Evolutionary conservation across 2,113 vertebrate species (phyloP).

Genomic region (Zapus hudsonius): DNA sequence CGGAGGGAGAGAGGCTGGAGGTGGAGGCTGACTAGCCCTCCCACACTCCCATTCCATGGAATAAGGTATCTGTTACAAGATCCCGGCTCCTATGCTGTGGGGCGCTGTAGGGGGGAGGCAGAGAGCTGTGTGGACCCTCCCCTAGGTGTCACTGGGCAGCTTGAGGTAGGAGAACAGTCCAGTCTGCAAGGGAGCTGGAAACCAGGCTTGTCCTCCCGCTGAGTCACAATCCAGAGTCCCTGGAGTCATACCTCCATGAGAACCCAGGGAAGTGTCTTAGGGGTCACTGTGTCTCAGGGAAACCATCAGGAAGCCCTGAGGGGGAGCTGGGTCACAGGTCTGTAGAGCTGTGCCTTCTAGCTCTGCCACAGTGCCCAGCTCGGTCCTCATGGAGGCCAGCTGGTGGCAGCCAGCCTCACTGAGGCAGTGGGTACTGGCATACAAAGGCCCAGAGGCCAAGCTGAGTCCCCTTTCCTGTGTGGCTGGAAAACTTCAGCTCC

Average conservation of each 20-base stretch:
- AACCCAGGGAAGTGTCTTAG: neutral
- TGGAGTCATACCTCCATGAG: neutral
- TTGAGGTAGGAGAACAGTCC: rapidly evolving
- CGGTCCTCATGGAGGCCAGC: neutral
- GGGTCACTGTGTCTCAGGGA: neutral
- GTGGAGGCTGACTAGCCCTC: neutral
- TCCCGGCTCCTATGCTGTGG: neutral
- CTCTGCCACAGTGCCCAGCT: neutral
- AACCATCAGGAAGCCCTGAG: rapidly evolving
- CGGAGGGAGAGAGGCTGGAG: neutral
- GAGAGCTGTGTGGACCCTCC: neutral
- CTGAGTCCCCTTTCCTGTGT: neutral
- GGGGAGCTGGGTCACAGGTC: neutral
- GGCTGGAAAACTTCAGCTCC: neutral
- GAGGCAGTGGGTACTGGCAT: neutral
- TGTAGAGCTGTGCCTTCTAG: neutral
- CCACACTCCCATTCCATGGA: neutral
- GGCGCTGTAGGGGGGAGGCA: neutral
- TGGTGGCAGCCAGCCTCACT: rapidly evolving
- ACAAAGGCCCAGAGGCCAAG: neutral
- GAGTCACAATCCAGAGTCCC: neutral
- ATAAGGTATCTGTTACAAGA: rapidly evolving
- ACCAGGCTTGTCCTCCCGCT: too few species aligned
- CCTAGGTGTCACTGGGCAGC: neutral
- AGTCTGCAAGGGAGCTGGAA: rapidly evolving